These are phyloP conservation scores for Lumbricus terrestris DNA, from an alignment of 2,888 invertebrate species.

Conservation along the genomic window DNA sequence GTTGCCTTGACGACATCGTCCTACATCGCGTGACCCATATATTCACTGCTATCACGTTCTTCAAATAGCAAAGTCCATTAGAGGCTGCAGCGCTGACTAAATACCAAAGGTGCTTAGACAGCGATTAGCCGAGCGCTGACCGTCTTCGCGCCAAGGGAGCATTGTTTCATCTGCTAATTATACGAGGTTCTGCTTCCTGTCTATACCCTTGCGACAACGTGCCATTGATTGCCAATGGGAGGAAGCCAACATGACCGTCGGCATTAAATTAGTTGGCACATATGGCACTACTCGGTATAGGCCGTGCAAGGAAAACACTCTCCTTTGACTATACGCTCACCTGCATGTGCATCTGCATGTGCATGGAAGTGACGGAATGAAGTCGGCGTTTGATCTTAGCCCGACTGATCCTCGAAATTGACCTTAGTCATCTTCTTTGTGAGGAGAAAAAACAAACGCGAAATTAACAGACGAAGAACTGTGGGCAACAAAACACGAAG, in stretches of 20 bases:
- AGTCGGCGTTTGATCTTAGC: background rate
- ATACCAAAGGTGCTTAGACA: background rate
- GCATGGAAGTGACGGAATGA: background rate
- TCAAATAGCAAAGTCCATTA: background rate
- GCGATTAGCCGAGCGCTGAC: background rate
- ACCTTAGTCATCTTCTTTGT: background rate
- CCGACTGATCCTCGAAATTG: background rate
- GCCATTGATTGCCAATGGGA: background rate
- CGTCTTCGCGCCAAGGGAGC: background rate
- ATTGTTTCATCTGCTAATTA: conserved; percentile 3
- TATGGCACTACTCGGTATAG: no score
- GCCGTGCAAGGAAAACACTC: no score
- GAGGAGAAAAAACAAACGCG: background rate
- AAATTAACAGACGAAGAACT: background rate
- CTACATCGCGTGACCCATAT: background rate
- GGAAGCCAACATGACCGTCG: no score
- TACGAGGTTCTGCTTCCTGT: background rate
- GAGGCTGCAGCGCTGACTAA: background rate
- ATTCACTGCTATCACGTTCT: background rate
- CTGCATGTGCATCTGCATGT: background rate
- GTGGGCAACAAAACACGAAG: background rate
- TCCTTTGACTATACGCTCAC: no score
- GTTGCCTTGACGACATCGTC: background rate
- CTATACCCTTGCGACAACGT: background rate
- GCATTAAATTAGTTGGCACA: no score